These are phyloP conservation scores for Eulemur macaco DNA, from an alignment of 2,113 vertebrate genomes.

Conservation along the genomic window DNA sequence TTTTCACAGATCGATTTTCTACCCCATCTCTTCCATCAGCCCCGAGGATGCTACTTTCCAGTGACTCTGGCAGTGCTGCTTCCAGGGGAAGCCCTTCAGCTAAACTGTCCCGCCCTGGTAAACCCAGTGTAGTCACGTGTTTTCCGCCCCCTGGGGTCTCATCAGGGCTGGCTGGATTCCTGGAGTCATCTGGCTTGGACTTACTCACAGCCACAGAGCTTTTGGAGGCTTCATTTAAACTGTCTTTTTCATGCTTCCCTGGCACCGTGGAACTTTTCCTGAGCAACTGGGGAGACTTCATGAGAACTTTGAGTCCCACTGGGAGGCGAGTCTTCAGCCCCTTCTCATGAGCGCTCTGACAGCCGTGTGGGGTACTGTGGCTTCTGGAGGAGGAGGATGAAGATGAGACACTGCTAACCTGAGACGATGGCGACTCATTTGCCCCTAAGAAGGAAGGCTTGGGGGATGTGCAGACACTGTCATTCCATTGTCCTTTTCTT, in stretches of 20 bases:
- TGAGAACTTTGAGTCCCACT: constrained; percentile 89
- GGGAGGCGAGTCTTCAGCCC: constrained; percentile 89
- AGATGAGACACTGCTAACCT: constrained; percentile 74
- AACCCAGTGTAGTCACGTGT: constrained; percentile 26
- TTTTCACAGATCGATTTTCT: constrained; percentile 86
- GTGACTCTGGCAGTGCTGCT: constrained; percentile 61
- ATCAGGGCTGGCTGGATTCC: constrained; percentile 58
- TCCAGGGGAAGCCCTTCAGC: constrained; percentile 70
- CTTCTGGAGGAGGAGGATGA: constrained; percentile 69
- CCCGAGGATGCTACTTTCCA: constrained; percentile 64
- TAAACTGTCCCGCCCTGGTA: constrained; percentile 75
- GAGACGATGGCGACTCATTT: constrained; percentile 81
- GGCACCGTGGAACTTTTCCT: constrained; percentile 88
- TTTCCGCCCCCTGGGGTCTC: constrained; percentile 49
- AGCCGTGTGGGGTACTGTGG: constrained; percentile 50
- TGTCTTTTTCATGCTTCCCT: constrained; percentile 94
- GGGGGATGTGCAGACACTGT: constrained; percentile 76
- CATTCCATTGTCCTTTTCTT: constrained; percentile 79
- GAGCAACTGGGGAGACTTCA: constrained; percentile 90
- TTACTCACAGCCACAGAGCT: constrained; percentile 81
- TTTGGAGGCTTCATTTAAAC: constrained; percentile 91
- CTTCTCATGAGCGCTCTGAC: constrained; percentile 84
- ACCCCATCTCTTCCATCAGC: constrained; percentile 80
- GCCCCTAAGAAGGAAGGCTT: constrained; percentile 74
- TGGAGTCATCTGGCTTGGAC: constrained; percentile 64